Evolutionary conservation across 2,888 invertebrate genomes (phyloP).

Genomic region (Campopleginae sp.): DNA sequence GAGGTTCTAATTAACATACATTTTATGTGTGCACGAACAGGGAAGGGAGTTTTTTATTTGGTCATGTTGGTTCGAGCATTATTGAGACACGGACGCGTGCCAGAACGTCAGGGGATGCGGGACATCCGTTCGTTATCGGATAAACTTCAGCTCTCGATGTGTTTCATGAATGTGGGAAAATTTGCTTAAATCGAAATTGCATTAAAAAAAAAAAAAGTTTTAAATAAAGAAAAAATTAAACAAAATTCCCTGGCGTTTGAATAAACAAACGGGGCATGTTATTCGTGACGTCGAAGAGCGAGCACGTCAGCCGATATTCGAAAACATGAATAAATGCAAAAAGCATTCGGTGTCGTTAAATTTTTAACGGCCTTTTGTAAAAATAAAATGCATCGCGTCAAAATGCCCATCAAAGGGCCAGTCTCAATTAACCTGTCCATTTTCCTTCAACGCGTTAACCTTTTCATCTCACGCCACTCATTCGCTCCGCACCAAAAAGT

Average conservation of each 20-base stretch:
- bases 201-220: conserved; percentile 20
- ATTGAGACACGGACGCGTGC: conserved; percentile 48
- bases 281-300: conserved; percentile 9
- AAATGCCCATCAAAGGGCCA: conserved; percentile 13
- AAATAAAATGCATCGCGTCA: background rate
- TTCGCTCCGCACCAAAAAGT: background rate
- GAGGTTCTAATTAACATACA: conserved; percentile 40
- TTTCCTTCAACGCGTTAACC: background rate
- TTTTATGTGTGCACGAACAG: conserved; percentile 17
- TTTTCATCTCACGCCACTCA: conserved; percentile 20
- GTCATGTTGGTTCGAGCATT: conserved; percentile 9
- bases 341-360: background rate
- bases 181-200: conserved; percentile 11
- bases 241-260: conserved; percentile 7
- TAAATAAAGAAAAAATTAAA: background rate
- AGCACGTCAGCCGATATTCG: conserved; percentile 5
- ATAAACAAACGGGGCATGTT: background rate
- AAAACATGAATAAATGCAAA: background rate
- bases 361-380: background rate
- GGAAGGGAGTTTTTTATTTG: background rate
- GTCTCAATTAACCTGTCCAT: background rate
- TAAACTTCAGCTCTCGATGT: conserved; percentile 28
- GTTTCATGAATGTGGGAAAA: conserved; percentile 43
- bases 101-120: conserved; percentile 28
- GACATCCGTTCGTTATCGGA: conserved; percentile 43